Evolutionary conservation across 2,797 vertebrate genomes (phyloP).

Genomic region (Arctocebus calabarensis): DNA sequence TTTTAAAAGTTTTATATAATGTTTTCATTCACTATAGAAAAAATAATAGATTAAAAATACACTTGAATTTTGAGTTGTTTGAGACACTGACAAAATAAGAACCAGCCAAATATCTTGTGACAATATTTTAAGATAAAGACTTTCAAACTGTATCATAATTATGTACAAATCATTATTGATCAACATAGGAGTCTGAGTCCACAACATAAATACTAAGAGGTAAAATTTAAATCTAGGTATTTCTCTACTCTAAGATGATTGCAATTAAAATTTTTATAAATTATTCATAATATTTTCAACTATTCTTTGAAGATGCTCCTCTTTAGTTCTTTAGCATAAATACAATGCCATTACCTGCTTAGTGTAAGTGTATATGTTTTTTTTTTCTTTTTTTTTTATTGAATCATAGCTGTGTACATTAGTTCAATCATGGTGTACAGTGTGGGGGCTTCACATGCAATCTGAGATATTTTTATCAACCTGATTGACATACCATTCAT

Average conservation of each 20-base stretch:
- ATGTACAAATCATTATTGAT: background rate
- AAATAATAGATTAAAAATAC: background rate
- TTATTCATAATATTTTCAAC: background rate
- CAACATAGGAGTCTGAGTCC: background rate
- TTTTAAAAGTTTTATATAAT: background rate
- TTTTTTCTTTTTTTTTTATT: no score
- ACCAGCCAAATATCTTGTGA: background rate
- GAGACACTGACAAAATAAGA: background rate
- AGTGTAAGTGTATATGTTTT: background rate
- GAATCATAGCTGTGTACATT: no score
- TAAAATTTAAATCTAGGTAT: background rate
- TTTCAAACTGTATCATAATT: background rate
- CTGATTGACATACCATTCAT: no score
- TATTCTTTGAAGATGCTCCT: background rate
- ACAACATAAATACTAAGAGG: background rate
- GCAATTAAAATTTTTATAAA: background rate
- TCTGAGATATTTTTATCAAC: no score
- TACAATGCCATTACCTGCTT: background rate
- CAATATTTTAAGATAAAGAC: conserved; percentile 4
- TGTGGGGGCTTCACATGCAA: no score
- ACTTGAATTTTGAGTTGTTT: background rate
- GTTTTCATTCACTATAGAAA: background rate
- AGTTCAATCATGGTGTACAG: no score
- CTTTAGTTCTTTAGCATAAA: background rate
- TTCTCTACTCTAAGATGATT: background rate